Evolutionary conservation across 2,888 invertebrate genomes (phyloP).

Genomic region (Conops quadrifasciatus): DNA sequence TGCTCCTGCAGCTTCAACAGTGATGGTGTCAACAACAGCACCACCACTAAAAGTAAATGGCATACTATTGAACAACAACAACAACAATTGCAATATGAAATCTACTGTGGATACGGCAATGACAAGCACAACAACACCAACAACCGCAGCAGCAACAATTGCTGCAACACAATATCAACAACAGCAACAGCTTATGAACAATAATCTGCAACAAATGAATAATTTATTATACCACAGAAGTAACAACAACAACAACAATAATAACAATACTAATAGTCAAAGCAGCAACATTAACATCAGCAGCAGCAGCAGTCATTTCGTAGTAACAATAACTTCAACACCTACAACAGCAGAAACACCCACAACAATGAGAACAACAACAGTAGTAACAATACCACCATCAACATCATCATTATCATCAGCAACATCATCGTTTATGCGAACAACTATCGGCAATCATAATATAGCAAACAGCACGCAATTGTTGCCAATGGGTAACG

Average conservation of each 20-base stretch:
- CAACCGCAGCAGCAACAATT: slow-evolving; percentile 43
- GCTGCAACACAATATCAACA: slow-evolving; percentile 39
- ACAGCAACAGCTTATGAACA: slow-evolving; percentile 37
- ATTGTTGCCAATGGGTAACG: slow-evolving; percentile 20
- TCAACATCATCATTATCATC: too few species aligned
- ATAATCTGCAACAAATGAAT: slow-evolving; percentile 28
- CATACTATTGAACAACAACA: slow-evolving; percentile 14
- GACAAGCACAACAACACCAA: slow-evolving; percentile 38
- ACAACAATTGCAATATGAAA: slow-evolving; percentile 43
- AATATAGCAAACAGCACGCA: slow-evolving; percentile 33
- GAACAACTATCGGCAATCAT: too few species aligned
- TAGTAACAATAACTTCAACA: neutral
- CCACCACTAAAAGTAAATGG: slow-evolving; percentile 33
- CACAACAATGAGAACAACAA: slow-evolving; percentile 59
- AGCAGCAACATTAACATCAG: slow-evolving; percentile 6
- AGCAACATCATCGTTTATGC: slow-evolving; percentile 23
- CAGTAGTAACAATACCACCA: too few species aligned
- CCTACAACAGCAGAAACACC: neutral
- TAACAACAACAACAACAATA: slow-evolving; percentile 37
- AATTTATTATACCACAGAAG: slow-evolving; percentile 39
- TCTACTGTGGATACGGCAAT: slow-evolving; percentile 35
- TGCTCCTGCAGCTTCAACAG: slow-evolving; percentile 23
- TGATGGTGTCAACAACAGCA: slow-evolving; percentile 16
- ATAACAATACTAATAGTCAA: slow-evolving; percentile 40
- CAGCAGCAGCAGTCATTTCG: neutral